Evolutionary conservation across 37 sponge, comb jelly and placozoan species (phyloP), one percentile per base, ranked within the genome.

Genomic region (Agelas oroides): DNA sequence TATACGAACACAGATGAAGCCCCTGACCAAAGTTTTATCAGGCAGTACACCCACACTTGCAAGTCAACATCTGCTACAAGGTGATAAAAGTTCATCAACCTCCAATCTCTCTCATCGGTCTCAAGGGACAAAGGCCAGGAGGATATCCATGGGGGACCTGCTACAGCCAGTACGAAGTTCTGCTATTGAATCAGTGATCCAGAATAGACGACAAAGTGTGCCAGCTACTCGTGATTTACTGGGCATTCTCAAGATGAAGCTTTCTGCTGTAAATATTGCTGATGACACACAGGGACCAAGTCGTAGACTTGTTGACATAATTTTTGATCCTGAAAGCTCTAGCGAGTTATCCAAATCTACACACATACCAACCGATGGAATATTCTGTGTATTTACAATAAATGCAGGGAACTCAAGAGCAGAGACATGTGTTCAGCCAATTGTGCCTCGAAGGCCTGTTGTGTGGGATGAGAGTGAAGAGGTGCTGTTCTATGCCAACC

Each of bases 361-460:
- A 12, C 25, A 61, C 2, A 27, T 14, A 46, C 62, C 70, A 21
- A 69, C 31, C 3, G 37, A 27, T 53, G 72, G 82, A 24, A 18
- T 81, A 11, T 71, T 70, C 38, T 81, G 82, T 30, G 70, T 81
- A 0, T 68, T 81, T 24, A 68, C 82, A n/a, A 64, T 81, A 11
- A 81, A 46, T 71, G 82, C 71, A 33, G 72, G 82, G 37, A 81
- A 81, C 31, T 57, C 71, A 34, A 56, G 60, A 39, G 52, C 61
- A 2, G 57, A 54, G 39, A 58, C 71, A 27, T 70, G 59, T 35
- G 60, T 71, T 59, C 38, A 46, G 3, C 58, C 58, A 17, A 27
- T 81, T 5, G 23, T 46, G 23, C 82, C 82, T 8, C 46, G 70
- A 32, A 57, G 82, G 16, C 71, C 82, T 23, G 34, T 71, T 37